Conservation (phyloP, 2,113 vertebrate species). For the Anthoscopus minutus region DNA sequence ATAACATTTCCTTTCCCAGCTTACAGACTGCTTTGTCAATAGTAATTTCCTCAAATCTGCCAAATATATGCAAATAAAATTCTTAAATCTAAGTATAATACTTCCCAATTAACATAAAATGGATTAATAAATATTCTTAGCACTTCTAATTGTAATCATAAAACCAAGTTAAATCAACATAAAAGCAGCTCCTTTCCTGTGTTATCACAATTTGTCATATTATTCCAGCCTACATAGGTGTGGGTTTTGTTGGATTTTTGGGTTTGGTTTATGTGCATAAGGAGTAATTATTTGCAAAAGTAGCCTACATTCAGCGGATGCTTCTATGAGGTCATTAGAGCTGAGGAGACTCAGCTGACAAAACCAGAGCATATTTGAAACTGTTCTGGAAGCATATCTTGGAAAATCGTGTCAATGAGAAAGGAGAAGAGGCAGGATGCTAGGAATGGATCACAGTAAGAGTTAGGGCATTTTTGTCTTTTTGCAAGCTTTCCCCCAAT, state of each 20-base stretch:
- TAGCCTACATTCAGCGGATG: background rate
- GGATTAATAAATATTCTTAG: background rate
- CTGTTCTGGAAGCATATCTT: background rate
- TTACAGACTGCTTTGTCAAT: slow-evolving; percentile 16
- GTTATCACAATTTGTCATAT: background rate
- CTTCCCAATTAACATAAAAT: background rate
- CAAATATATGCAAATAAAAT: background rate
- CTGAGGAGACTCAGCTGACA: background rate
- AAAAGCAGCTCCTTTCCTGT: background rate
- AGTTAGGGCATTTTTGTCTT: background rate
- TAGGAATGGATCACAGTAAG: background rate
- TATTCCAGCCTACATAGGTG: background rate
- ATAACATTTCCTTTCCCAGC: background rate
- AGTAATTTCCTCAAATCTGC: background rate
- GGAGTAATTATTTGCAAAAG: background rate
- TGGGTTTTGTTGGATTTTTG: background rate
- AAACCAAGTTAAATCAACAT: background rate
- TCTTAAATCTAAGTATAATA: background rate
- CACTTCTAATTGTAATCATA: background rate
- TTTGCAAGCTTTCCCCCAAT: background rate
- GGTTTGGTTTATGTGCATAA: background rate
- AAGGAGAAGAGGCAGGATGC: background rate
- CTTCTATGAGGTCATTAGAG: background rate
- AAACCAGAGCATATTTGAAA: background rate
- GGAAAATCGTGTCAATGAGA: background rate